phyloP scores from a whole-genome alignment of 2,888 invertebrate species.

The Standfussiana lucernea region DNA sequence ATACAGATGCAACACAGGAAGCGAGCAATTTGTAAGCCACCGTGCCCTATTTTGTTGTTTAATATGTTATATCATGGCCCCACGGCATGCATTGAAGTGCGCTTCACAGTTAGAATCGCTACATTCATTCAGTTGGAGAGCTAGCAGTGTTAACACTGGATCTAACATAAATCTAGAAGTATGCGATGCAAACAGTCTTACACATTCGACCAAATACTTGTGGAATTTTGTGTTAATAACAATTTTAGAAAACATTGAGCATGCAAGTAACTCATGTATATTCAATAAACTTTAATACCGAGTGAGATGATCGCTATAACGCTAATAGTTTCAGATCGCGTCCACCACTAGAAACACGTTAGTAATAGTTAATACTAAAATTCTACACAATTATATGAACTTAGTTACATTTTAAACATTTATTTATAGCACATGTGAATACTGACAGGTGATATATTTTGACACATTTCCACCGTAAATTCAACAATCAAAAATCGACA shows the following conservation, averaged over 20 bases:
- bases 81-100: slow-evolving; percentile 13
- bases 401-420: slow-evolving; percentile 60
- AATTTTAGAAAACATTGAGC: slow-evolving; percentile 26
- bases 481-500: slow-evolving; percentile 57
- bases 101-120: slow-evolving; percentile 10
- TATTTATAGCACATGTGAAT: slow-evolving; percentile 71
- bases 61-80: slow-evolving; percentile 14
- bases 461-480: slow-evolving; percentile 66
- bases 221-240: slow-evolving; percentile 14
- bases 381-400: slow-evolving; percentile 63
- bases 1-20: slow-evolving; percentile 42
- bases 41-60: slow-evolving; percentile 19
- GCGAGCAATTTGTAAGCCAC: slow-evolving; percentile 45
- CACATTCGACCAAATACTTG: slow-evolving; percentile 19
- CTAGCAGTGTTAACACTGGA: slow-evolving; percentile 19
- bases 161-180: slow-evolving; percentile 29
- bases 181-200: slow-evolving; percentile 29
- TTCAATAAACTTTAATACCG: slow-evolving; percentile 27
- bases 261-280: slow-evolving; percentile 16
- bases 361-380: slow-evolving; percentile 53
- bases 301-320: slow-evolving; percentile 38
- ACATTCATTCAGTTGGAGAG: slow-evolving; percentile 38
- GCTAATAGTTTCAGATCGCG: slow-evolving; percentile 42
- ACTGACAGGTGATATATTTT: slow-evolving; percentile 71
- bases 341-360: slow-evolving; percentile 48